Base-by-base conservation (phyloP, 2,797 vertebrate species). In the Enteromius trimaculatus region DNA sequence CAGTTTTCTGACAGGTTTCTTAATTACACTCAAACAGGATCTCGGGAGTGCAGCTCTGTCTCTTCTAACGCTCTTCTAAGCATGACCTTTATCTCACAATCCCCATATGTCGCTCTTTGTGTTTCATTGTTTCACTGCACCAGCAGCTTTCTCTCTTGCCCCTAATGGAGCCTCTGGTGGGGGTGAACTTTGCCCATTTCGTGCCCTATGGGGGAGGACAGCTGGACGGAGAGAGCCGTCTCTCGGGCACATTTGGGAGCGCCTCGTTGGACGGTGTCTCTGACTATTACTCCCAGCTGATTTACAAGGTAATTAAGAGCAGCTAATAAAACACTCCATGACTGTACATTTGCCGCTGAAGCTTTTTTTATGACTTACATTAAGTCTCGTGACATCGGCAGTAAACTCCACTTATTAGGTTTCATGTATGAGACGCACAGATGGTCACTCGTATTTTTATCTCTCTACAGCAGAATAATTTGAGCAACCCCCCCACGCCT, bases 401-500 rank as follows among this genome's bases (percentile, higher is more conserved):
- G 58, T 62, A 53, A 37, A 72, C 60, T 31, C 26, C 29, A 47
- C 55, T 37, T 34, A 58, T 44, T n/a, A 42, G 37, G 72, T 65
- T 80, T 42, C 82, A 79, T 77, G 21, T 23, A 8, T 75, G 83
- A 84, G 31, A 44, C 8, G 42, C 66, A 31, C 37, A 71, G n/a
- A 49, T 49, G 81, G 74, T 77, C 49, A 58, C 31, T 69, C 26
- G 13, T 60, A 62, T 83, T 53, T 85, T 53, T 86, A 87, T 89
- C 79, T 92, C 83, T 3, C 60, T 84, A 90, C 94, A 99, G 97
- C 98, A 99, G 95, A 99, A 97, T 94, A 99, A 99, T 84, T 92
- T 99, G 92, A 99, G 98, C 92, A 99, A 99, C 91, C 98, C 98
- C n/a, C 98, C 98, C 16, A 99, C 98, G 5, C 98, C 98, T 7